phyloP scores from a whole-genome alignment of 1,140 invertebrate genomes.

The Polypedilum pembai region DNA sequence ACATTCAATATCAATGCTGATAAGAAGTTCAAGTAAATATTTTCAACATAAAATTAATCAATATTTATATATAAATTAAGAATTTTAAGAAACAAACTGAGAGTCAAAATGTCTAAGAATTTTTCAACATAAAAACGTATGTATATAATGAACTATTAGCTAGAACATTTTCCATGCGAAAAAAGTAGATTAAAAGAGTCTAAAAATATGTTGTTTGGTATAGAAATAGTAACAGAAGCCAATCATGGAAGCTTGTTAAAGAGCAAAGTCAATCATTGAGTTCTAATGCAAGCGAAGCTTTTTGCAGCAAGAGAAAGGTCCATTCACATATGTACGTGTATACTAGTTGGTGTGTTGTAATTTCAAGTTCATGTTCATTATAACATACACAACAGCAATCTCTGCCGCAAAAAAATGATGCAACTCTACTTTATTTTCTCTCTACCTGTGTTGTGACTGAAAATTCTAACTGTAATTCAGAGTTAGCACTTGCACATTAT shows the following conservation, averaged over 20 bases:
- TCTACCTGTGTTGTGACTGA: neutral
- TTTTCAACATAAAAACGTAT: too few species aligned
- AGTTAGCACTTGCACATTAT: neutral
- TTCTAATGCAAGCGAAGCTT: neutral
- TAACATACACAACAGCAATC: neutral
- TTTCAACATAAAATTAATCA: too few species aligned
- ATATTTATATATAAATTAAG: too few species aligned
- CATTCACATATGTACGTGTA: neutral
- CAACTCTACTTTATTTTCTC: neutral
- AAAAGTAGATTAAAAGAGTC: too few species aligned
- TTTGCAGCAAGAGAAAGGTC: neutral
- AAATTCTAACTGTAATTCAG: slow-evolving; percentile 5
- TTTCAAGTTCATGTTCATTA: slow-evolving; percentile 18
- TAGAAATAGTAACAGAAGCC: too few species aligned
- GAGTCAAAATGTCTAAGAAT: too few species aligned
- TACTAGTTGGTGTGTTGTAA: neutral
- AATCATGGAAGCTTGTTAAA: neutral
- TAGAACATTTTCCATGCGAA: too few species aligned
- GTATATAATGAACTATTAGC: too few species aligned
- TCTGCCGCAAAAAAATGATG: neutral
- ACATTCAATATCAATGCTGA: too few species aligned
- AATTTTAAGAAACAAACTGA: too few species aligned
- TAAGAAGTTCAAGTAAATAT: too few species aligned
- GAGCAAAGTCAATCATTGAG: neutral
- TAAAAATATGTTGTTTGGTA: too few species aligned